Conservation (phyloP, 2,888 invertebrate genomes). For the Zonitis immaculata region DNA sequence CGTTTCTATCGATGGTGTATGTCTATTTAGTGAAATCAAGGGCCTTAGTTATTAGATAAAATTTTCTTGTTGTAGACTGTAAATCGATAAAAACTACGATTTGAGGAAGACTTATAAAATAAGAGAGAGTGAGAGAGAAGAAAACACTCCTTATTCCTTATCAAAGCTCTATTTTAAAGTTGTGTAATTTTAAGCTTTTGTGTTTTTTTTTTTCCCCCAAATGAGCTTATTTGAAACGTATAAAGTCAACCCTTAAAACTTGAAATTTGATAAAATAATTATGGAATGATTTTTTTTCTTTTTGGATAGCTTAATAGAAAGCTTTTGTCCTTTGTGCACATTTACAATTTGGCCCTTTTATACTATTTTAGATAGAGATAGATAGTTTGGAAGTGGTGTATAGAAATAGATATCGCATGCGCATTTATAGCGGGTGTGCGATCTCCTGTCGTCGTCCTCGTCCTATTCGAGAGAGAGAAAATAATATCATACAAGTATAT, state of each 20-base stretch:
- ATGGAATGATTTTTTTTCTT: neutral
- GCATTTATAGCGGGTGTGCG: neutral
- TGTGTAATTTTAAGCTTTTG: too few species aligned
- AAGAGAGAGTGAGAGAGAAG: too few species aligned
- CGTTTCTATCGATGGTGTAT: too few species aligned
- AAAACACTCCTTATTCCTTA: too few species aligned
- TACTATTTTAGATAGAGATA: neutral
- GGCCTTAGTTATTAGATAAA: too few species aligned
- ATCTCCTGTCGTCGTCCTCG: neutral
- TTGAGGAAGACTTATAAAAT: neutral
- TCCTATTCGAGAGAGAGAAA: neutral
- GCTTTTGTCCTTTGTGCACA: neutral
- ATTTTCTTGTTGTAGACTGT: neutral
- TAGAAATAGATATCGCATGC: neutral
- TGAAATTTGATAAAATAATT: neutral
- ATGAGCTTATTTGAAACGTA: too few species aligned
- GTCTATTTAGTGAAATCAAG: neutral
- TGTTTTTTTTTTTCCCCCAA: too few species aligned
- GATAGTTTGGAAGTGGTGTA: neutral
- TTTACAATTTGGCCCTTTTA: neutral
- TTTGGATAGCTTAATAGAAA: neutral
- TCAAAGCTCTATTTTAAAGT: too few species aligned
- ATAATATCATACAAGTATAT: neutral
- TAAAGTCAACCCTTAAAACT: neutral
- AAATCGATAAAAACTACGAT: neutral